phyloP scores from a whole-genome alignment of 2,797 vertebrate genomes.

The Leuciscus waleckii region DNA sequence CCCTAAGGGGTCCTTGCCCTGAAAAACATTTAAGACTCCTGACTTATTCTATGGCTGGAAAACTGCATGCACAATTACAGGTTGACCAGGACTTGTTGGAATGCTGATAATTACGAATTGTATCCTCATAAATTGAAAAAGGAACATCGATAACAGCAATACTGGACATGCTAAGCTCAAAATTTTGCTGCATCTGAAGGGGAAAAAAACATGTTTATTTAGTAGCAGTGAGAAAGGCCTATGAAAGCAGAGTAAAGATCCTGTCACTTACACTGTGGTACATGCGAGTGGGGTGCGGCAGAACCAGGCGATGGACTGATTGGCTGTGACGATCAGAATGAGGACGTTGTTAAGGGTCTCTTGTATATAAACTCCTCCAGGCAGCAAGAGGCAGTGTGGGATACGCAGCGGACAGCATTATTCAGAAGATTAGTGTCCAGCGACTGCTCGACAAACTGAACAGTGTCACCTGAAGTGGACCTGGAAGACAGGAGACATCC shows the following conservation, averaged over 20 bases:
- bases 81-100: not conserved
- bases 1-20: not conserved
- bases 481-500: slow-evolving; percentile 67
- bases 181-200: not conserved
- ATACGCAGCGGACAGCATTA: slow-evolving; percentile 84
- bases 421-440: slow-evolving; percentile 90
- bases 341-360: slow-evolving; percentile 88
- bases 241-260: not conserved
- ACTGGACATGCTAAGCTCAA: not conserved
- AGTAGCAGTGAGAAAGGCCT: not conserved
- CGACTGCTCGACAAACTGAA: slow-evolving; percentile 90
- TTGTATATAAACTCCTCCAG: slow-evolving; percentile 85
- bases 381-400: slow-evolving; percentile 83
- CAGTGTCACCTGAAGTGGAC: slow-evolving; percentile 84
- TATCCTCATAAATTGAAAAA: not conserved
- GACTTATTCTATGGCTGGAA: not conserved
- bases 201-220: not conserved
- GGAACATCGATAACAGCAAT: not conserved
- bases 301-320: slow-evolving; percentile 87
- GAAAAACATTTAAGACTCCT: not conserved
- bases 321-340: slow-evolving; percentile 86
- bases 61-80: not conserved
- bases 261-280: slow-evolving; percentile 88
- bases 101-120: not conserved
- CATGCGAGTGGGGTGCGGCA: slow-evolving; percentile 89